Evolutionary conservation across 2,888 invertebrate species (phyloP), one percentile per base, ranked within the genome.

Genomic region (Parascotia fuliginaria): DNA sequence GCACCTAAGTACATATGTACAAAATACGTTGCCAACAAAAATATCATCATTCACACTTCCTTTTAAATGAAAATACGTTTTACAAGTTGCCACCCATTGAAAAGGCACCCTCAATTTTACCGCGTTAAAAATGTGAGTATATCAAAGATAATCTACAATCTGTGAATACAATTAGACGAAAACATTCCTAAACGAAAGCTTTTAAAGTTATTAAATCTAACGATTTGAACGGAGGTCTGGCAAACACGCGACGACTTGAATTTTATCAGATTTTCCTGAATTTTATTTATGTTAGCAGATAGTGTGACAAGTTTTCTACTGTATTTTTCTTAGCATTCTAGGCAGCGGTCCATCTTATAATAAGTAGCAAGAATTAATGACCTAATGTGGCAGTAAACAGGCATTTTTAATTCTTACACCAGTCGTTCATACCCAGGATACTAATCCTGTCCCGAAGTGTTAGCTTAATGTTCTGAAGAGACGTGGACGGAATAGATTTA

Each of bases 151-250:
- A 12, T 11, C 28, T 31, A 31, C 6, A 14, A 6, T 6, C 13
- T 13, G 12, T 12, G 1, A 13, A 31, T 7, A 7, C 14, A 5
- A 19, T 19, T 19, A 5, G 24, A 24, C 1, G 1, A 7, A 24
- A 24, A 1, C 6, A 24, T 7, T 3, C 1, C 7, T 9, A 9
- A 15, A 33, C 14, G 27, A 27, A 38, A 79, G 70, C 81, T 85
- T 83, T 85, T 77, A 79, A 70, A 69, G 56, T 70, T 74, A 77
- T 79, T 75, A 81, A 69, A 66, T 41, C 55, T 31, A 52, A 41
- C 44, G 16, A 34, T 36, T 56, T 42, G 22, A 14, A 40, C 14
- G 45, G 29, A 56, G 58, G 45, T 53, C 53, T 37, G 24, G 22
- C 11, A 53, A 51, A 55, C 62, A 62, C 52, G 59, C 57, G 42